Evolutionary conservation across 1,140 invertebrate species (phyloP), one percentile per base, ranked within the genome.

Genomic region (Papilio glaucus): DNA sequence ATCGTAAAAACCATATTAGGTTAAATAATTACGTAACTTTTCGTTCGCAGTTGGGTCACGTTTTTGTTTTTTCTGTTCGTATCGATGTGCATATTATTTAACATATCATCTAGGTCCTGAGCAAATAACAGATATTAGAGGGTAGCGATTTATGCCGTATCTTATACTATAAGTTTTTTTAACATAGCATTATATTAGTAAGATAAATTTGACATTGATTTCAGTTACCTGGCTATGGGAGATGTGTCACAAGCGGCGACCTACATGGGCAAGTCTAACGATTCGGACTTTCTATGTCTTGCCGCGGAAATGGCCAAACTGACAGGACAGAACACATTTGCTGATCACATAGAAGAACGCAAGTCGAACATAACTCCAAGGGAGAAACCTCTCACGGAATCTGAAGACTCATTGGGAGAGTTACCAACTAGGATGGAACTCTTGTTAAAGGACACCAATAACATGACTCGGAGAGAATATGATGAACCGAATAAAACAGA

Each of bases 291-390:
- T 60, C 77, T 93, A 3, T 79, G 77, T 24, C 74, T 93, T 13
- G 89, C 92, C 5, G 82, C 86, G 0, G 85, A 89, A 0, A 73
- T 93, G 6, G 91, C 92, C 0, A 90, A 89, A 60, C 41, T 80
- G 0, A 75, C 78, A 6, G 91, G 90, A 12, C 87, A 87, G 9
- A 72, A 71, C 12, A 85, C 82, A 4, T 86, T 87, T 60, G 88
- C 90, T 2, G 83, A 81, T 8, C 87, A 90, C 60, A 76, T 93
- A 1, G 76, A 80, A 29, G 83, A 85, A 12, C 82, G 82, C 71
- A 76, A 74, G 33, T 71, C 80, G 12, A 68, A 74, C 21, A 79
- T 83, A 12, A 77, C 72, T 26, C 69, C 76, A 45, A 81, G 42
- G 7, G 71, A 77, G 7, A 75, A 57, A 57, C 21, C 68, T 2